Conservation (phyloP, 64 coral and sea anemone genomes). For the Actinia tenebrosa region DNA sequence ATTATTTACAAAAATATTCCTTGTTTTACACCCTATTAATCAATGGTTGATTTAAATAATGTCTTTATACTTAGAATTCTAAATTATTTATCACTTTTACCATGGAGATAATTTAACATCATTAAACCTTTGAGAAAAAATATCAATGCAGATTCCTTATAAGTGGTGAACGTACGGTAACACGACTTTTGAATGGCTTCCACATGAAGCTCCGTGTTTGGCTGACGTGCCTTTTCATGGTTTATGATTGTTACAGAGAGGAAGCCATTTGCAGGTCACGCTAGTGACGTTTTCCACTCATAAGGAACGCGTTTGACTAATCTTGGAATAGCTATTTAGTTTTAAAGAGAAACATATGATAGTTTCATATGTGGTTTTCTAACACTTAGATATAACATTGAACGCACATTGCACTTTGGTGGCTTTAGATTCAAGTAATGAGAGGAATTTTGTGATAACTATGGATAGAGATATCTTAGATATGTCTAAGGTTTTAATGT, state of each 20-base stretch:
- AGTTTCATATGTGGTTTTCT: not conserved
- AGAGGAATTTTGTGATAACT: no score
- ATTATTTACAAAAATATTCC: slow-evolving; percentile 24
- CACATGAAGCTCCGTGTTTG: not conserved
- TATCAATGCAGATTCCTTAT: not conserved
- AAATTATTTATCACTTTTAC: not conserved
- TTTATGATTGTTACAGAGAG: not conserved
- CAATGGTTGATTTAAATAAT: not conserved
- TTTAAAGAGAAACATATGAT: not conserved
- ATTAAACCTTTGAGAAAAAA: not conserved
- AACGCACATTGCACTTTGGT: no score
- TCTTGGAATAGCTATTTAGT: not conserved
- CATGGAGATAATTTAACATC: not conserved
- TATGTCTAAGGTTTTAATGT: no score
- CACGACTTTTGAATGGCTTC: not conserved
- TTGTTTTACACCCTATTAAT: not conserved
- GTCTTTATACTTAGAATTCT: not conserved
- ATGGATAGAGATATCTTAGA: no score
- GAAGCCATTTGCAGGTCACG: not conserved
- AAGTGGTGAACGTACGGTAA: not conserved
- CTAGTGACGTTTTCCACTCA: not conserved
- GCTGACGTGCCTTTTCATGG: not conserved
- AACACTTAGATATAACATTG: no score
- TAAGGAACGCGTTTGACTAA: not conserved
- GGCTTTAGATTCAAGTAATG: no score